These are phyloP conservation scores for Drosophila emarginata DNA, from an alignment of 2,888 invertebrate genomes.

Conservation along the genomic window DNA sequence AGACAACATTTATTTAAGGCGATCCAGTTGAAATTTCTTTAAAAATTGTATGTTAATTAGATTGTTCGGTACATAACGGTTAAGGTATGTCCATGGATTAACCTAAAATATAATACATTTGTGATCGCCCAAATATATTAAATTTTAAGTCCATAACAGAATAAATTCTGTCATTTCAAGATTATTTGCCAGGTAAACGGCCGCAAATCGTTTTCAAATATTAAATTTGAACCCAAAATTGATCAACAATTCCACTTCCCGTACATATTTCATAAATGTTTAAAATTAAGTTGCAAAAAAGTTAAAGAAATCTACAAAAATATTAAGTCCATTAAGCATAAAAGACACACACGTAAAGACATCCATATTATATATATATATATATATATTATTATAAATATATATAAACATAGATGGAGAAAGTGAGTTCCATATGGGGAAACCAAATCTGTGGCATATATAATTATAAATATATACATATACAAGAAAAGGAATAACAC, in stretches of 20 bases:
- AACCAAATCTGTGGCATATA: constrained; percentile 15
- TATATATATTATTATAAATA: constrained; percentile 26
- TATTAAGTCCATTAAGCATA: constrained; percentile 46
- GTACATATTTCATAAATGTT: constrained; percentile 60
- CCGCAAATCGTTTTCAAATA: no score
- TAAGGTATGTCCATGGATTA: no score
- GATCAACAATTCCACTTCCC: constrained; percentile 26
- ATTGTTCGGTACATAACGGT: no score
- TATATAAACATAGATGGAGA: constrained; percentile 30
- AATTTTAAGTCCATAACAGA: no score
- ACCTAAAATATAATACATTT: no score
- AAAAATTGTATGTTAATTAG: no score
- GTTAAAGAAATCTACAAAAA: constrained; percentile 39
- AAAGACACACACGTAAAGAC: constrained; percentile 43
- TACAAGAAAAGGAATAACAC: constrained; percentile 24
- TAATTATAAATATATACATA: constrained; percentile 27
- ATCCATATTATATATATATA: constrained; percentile 20
- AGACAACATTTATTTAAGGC: no score
- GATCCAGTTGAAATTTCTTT: neutral
- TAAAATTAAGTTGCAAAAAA: constrained; percentile 64
- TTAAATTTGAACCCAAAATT: neutral
- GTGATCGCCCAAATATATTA: no score
- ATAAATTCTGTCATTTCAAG: no score
- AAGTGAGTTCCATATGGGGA: constrained; percentile 41
- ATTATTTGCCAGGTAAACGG: no score